phyloP scores from a whole-genome alignment of 2,888 invertebrate species.

The Chrysotoxum bicinctum region DNA sequence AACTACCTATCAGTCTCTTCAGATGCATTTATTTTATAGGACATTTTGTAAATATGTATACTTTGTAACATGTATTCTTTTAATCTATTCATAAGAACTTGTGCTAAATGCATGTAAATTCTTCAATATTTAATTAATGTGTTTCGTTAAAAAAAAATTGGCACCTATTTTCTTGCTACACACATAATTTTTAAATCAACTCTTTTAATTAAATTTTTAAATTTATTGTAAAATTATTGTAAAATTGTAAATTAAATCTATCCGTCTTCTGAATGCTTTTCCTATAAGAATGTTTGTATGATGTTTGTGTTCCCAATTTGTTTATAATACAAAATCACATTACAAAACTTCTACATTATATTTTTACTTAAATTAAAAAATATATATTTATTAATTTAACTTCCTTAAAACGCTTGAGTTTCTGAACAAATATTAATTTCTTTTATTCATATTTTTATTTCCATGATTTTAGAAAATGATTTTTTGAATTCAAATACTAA shows the following conservation, averaged over 20 bases:
- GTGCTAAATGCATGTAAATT: conserved; percentile 6
- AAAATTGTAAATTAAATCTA: not conserved
- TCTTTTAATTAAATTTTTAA: not conserved
- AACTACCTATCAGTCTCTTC: too few species aligned
- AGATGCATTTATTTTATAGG: too few species aligned
- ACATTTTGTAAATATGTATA: not conserved
- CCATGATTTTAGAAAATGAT: conserved; percentile 36
- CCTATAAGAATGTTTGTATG: conserved; percentile 48
- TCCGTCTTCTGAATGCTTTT: conserved; percentile 46
- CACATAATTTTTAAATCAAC: not conserved
- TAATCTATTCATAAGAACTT: not conserved
- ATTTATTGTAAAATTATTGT: not conserved
- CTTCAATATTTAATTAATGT: not conserved
- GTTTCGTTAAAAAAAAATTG: not conserved
- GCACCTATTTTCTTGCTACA: not conserved
- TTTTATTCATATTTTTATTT: conserved; percentile 15
- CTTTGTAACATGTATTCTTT: not conserved
- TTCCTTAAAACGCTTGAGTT: conserved; percentile 50
- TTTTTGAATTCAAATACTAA: conserved; percentile 56
- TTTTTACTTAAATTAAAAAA: conserved; percentile 6
- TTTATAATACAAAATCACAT: conserved; percentile 37
- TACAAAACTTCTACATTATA: conserved; percentile 35
- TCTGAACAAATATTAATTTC: not conserved
- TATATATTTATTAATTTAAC: conserved; percentile 1
- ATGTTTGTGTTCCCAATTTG: conserved; percentile 44